Conservation (phyloP, 2,797 vertebrate genomes). For the Buphagus erythrorhynchus region DNA sequence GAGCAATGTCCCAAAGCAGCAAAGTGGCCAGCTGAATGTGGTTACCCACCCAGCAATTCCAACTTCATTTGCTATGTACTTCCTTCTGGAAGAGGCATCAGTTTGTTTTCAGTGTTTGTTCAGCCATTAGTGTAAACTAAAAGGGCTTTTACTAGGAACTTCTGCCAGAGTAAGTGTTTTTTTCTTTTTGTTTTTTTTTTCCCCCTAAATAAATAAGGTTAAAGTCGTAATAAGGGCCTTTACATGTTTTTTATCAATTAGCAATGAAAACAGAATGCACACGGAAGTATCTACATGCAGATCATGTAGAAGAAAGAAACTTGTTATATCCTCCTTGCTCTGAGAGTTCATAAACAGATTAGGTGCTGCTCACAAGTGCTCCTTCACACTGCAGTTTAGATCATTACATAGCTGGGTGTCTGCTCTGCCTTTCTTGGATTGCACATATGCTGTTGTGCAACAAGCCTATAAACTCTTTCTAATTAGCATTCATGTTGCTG, state of each 20-base stretch:
- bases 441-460: neutral
- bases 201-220: neutral
- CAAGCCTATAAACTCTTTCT: neutral
- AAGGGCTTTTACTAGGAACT: neutral
- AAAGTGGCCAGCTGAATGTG: neutral
- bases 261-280: neutral
- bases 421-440: neutral
- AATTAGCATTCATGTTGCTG: neutral
- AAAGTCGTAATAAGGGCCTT: neutral
- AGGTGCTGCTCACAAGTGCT: neutral
- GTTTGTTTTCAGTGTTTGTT: neutral
- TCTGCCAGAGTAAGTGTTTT: neutral
- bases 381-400: neutral
- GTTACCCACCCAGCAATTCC: neutral
- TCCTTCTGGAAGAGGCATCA: neutral
- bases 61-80: neutral
- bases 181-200: accelerated
- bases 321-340: neutral
- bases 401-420: accelerated
- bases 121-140: neutral
- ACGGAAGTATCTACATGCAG: neutral
- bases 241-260: neutral
- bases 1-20: neutral
- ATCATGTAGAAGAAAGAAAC: neutral
- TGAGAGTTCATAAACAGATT: neutral